Evolutionary conservation across 1,140 invertebrate genomes (phyloP).

Genomic region (Drosophila albomicans): DNA sequence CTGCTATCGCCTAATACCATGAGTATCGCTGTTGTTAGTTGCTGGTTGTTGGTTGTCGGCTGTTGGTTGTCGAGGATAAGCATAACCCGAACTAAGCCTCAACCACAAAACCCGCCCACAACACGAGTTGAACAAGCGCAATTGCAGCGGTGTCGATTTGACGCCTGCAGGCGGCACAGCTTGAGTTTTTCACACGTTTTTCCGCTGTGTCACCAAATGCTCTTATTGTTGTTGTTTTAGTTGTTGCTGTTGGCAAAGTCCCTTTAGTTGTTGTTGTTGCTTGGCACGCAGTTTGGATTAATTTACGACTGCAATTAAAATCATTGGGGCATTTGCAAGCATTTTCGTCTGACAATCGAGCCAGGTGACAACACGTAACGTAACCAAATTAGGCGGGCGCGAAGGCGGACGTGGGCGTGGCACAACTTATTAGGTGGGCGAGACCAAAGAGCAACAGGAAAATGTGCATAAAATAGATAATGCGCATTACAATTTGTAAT

Average conservation of each 20-base stretch:
- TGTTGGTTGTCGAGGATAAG: slow-evolving; percentile 23
- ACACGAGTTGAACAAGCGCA: slow-evolving; percentile 36
- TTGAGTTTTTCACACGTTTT: slow-evolving; percentile 70
- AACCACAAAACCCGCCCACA: not conserved
- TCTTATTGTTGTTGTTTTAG: slow-evolving; percentile 7
- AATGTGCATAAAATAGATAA: slow-evolving; percentile 79
- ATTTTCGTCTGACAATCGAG: slow-evolving; percentile 47
- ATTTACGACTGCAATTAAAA: slow-evolving; percentile 84
- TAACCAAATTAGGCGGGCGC: slow-evolving; percentile 32
- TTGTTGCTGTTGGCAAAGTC: slow-evolving; percentile 10
- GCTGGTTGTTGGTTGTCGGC: not conserved
- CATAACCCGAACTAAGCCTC: slow-evolving; percentile 11
- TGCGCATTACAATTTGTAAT: slow-evolving; percentile 62
- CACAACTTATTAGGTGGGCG: not conserved
- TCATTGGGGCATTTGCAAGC: slow-evolving; percentile 53
- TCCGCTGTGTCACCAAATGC: slow-evolving; percentile 40
- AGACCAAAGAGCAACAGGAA: slow-evolving; percentile 71
- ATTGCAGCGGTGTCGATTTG: slow-evolving; percentile 53
- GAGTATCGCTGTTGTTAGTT: not conserved
- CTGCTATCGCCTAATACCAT: not conserved
- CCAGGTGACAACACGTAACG: slow-evolving; percentile 51
- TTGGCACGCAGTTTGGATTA: slow-evolving; percentile 76
- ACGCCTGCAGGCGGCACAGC: slow-evolving; percentile 68
- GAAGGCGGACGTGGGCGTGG: slow-evolving; percentile 3
- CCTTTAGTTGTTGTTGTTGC: slow-evolving; percentile 25